Evolutionary conservation across 2,797 vertebrate species (phyloP), one percentile per base, ranked within the genome.

Genomic region (Cyprinella venusta): DNA sequence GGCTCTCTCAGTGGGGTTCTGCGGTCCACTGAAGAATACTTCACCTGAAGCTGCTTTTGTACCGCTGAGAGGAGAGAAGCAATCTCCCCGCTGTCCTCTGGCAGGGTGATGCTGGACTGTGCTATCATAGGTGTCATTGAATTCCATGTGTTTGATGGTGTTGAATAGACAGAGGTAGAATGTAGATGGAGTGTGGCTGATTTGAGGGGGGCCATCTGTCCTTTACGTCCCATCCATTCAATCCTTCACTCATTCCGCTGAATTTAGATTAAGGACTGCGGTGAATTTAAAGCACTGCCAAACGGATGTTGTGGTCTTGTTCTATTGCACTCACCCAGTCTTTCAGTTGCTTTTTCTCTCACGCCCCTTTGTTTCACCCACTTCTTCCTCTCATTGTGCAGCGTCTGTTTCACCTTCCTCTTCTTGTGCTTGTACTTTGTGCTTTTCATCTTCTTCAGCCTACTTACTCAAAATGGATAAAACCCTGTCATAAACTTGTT

Each of bases 161-260:
- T 77, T 84, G 76, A 79, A 81, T 68, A 83, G 81, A 70, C 64
- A 61, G 40, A 83, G 76, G 64, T 19, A 61, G 40, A 77, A 83
- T 83, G 61, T 82, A 76, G 70, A 67, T 67, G 13, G 68, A 72
- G 45, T 24, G 18, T 50, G 19, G 30, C 40, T 30, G 71, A 65
- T 68, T 56, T 70, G 84, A 82, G 75, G 79, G 79, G 78, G 65
- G 54, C 69, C 65, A 36, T 79, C 67, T 81, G 83, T 81, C 82
- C 80, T 85, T 90, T 86, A 87, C 81, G 59, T 77, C 74, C 85
- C 71, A 59, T 88, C 42, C 19, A 79, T 87, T 82, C 69, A 72
- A 81, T 77, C 82, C 83, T 88, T 85, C 40, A 54, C 85, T 81
- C 71, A 77, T 77, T 84, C 82, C 48, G 81, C 84, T 88, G 86